A percentile compares a stretch with the other conserved stretches of the same genome.
Conservation (phyloP, 2,113 vertebrate species). For the Guaruba guarouba region DNA sequence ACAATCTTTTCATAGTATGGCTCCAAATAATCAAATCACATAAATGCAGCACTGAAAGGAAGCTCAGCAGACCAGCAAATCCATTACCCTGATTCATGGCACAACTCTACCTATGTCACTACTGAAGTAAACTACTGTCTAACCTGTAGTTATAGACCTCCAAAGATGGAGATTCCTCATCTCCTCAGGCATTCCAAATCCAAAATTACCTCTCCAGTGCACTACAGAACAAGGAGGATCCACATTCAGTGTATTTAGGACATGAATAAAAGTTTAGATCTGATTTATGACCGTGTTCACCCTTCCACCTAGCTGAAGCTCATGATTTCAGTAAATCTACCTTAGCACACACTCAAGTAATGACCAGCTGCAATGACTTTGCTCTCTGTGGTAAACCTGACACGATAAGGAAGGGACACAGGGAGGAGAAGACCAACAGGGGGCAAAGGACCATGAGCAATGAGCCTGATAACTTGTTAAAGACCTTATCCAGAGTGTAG, state of each 20-base stretch:
- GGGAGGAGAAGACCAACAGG: not conserved
- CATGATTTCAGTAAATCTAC: not conserved
- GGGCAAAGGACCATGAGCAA: not conserved
- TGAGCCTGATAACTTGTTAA: not conserved
- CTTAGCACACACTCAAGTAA: not conserved
- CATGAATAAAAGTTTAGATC: not conserved
- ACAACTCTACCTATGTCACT: not conserved
- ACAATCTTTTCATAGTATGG: not conserved
- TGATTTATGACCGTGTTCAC: not conserved
- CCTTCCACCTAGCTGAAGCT: not conserved
- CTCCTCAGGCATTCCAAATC: not conserved
- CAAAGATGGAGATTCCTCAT: not conserved
- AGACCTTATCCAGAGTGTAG: not conserved
- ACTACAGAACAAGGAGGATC: rapidly evolving
- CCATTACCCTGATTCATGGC: not conserved
- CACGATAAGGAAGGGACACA: not conserved
- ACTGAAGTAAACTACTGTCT: not conserved
- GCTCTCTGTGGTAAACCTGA: not conserved
- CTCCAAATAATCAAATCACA: not conserved
- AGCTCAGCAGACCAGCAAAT: not conserved
- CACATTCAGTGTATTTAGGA: not conserved
- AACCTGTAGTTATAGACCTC: not conserved
- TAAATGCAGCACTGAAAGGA: not conserved
- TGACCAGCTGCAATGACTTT: not conserved
- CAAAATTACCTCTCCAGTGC: not conserved